Percentiles rank a stretch among this genome's conserved stretches.
These are phyloP conservation scores for Chymomyza fuscimana DNA, from an alignment of 2,888 invertebrate species.

Conservation along the genomic window DNA sequence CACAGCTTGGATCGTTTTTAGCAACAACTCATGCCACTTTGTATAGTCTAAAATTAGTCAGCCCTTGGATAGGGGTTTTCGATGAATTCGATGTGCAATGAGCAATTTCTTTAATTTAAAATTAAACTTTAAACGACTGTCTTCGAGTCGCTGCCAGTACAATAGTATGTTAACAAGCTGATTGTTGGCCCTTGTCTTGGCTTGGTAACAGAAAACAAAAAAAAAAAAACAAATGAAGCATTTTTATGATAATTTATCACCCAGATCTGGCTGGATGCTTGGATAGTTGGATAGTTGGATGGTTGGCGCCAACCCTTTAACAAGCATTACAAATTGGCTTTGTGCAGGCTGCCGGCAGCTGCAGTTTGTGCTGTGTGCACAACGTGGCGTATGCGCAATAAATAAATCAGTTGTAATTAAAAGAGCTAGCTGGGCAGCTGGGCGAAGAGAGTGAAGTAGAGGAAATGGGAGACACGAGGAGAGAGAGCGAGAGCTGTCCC, in stretches of 20 bases:
- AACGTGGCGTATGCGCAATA: conserved; percentile 57
- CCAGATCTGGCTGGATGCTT: conserved; percentile 21
- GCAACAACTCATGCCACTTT: no score
- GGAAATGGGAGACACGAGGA: conserved; percentile 25
- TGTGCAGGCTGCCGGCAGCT: conserved; percentile 14
- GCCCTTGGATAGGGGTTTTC: neutral
- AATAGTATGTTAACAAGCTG: neutral
- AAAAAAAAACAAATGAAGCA: neutral
- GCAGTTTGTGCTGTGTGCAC: neutral
- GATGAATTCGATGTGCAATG: no score
- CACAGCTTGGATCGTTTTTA: no score
- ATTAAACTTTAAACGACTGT: no score
- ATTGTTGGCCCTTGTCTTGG: conserved; percentile 11
- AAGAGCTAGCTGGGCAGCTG: conserved; percentile 22
- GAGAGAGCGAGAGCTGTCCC: neutral
- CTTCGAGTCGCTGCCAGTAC: neutral
- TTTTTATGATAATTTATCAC: conserved; percentile 62
- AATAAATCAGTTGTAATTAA: conserved; percentile 68
- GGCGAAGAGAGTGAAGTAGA: conserved; percentile 38
- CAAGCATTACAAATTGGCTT: conserved; percentile 49
- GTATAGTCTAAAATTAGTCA: conserved; percentile 21
- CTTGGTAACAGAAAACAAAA: neutral
- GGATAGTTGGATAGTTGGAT: conserved; percentile 7
- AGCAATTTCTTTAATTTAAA: no score
- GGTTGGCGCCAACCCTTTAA: conserved; percentile 5